A percentile compares a stretch with the other conserved stretches of the same genome.
phyloP scores from a whole-genome alignment of 2,113 vertebrate species.

The Grantiella picta region DNA sequence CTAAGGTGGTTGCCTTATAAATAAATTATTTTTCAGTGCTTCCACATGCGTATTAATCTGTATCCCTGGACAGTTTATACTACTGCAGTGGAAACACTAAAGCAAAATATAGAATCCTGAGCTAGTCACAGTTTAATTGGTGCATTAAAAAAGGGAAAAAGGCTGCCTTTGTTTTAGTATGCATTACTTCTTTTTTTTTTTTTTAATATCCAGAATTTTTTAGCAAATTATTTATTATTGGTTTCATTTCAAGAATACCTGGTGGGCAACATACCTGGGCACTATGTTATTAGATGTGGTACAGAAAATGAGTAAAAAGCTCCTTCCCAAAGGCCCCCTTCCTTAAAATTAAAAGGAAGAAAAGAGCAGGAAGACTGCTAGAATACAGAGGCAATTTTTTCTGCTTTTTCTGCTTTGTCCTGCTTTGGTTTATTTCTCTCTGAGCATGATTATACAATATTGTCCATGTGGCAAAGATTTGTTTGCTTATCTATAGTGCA shows the following conservation, averaged over 20 bases:
- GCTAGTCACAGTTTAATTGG: not conserved
- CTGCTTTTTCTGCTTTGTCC: not conserved
- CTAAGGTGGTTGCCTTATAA: slow-evolving; percentile 39
- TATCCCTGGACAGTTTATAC: not conserved
- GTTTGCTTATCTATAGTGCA: not conserved
- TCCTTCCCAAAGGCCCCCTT: not conserved
- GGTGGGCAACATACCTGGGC: not conserved
- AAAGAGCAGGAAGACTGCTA: not conserved
- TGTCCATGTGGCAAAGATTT: not conserved
- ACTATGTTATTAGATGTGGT: not conserved
- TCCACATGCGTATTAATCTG: not conserved
- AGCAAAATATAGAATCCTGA: not conserved
- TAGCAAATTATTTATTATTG: not conserved
- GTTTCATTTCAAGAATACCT: not conserved
- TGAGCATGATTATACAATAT: not conserved
- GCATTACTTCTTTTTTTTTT: not conserved
- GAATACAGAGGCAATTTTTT: not conserved
- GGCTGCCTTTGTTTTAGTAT: not conserved
- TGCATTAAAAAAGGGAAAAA: not conserved
- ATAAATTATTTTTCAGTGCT: slow-evolving; percentile 57
- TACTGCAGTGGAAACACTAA: not conserved
- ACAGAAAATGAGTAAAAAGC: not conserved
- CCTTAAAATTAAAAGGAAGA: not conserved
- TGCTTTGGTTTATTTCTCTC: not conserved
- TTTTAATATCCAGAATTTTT: not conserved